Conservation (phyloP, 2,888 invertebrate genomes). For the Agrotis exclamationis region DNA sequence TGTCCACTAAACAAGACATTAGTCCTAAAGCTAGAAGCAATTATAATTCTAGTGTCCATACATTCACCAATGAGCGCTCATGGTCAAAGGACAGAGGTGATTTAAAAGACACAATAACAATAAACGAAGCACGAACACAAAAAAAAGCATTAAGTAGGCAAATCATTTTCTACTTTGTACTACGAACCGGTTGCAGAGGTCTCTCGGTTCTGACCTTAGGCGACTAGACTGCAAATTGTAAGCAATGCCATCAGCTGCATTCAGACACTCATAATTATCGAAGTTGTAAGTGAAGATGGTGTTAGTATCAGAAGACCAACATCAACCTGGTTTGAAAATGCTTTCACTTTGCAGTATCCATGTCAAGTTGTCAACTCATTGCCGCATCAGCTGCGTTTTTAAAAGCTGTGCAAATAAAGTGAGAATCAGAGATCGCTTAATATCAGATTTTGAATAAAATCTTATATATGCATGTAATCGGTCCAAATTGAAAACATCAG, state of each 20-base stretch:
- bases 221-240: conserved; percentile 52
- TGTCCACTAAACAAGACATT: neutral
- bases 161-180: conserved; percentile 57
- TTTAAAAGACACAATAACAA: conserved; percentile 50
- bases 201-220: conserved; percentile 55
- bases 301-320: neutral
- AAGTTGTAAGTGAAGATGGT: conserved; percentile 5
- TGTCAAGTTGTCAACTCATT: neutral
- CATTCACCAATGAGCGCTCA: conserved; percentile 39
- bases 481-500: neutral
- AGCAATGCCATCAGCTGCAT: conserved; percentile 48
- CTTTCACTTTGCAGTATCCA: neutral
- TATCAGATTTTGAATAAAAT: neutral
- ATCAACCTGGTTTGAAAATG: neutral
- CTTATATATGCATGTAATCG: neutral
- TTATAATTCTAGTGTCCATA: conserved; percentile 17
- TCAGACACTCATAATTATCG: conserved; percentile 29
- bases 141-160: conserved; percentile 57
- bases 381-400: neutral
- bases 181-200: conserved; percentile 62
- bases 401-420: too few species aligned
- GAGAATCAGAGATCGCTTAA: neutral
- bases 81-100: conserved; percentile 57
- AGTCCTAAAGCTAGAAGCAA: neutral
- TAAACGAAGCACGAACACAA: conserved; percentile 42